These are phyloP conservation scores for Cassiopea andromeda DNA, from an alignment of 30 jellyfish, hydroid and myxozoan genomes.

Conservation along the genomic window DNA sequence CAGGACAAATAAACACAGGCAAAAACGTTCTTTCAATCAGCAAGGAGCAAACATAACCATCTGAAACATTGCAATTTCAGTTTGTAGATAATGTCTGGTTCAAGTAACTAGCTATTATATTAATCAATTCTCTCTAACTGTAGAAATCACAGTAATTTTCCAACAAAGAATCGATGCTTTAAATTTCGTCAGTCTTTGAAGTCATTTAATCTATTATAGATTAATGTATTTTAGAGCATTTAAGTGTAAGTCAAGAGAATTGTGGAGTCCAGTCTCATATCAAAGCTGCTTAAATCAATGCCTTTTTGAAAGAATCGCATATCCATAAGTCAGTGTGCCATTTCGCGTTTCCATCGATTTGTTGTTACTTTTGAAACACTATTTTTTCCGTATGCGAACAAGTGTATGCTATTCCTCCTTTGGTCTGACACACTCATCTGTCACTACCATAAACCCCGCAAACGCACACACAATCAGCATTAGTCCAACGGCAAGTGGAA, in stretches of 20 bases:
- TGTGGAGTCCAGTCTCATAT: not conserved
- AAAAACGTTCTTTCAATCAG: too few relatives aligned
- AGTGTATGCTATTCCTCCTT: slow-evolving; percentile 23
- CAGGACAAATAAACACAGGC: too few relatives aligned
- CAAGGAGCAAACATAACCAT: too few relatives aligned
- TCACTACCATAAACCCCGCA: slow-evolving; percentile 85
- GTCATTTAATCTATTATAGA: not conserved
- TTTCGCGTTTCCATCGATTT: too few relatives aligned
- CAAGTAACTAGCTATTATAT: too few relatives aligned
- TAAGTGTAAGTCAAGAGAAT: not conserved
- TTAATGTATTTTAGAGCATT: not conserved
- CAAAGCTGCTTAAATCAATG: too few relatives aligned
- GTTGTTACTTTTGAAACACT: not conserved
- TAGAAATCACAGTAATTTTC: not conserved
- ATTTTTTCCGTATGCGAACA: not conserved
- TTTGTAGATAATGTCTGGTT: too few relatives aligned
- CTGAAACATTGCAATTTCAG: too few relatives aligned
- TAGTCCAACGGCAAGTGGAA: slow-evolving; percentile 75
- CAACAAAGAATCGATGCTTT: not conserved
- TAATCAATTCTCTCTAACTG: too few relatives aligned
- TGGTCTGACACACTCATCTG: slow-evolving; percentile 79
- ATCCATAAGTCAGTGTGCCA: too few relatives aligned
- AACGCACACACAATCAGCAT: slow-evolving; percentile 76
- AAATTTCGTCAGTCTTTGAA: not conserved
- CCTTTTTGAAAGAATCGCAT: not conserved